Base-by-base conservation (phyloP, 2,888 invertebrate species). In the Apotomis betuletana region DNA sequence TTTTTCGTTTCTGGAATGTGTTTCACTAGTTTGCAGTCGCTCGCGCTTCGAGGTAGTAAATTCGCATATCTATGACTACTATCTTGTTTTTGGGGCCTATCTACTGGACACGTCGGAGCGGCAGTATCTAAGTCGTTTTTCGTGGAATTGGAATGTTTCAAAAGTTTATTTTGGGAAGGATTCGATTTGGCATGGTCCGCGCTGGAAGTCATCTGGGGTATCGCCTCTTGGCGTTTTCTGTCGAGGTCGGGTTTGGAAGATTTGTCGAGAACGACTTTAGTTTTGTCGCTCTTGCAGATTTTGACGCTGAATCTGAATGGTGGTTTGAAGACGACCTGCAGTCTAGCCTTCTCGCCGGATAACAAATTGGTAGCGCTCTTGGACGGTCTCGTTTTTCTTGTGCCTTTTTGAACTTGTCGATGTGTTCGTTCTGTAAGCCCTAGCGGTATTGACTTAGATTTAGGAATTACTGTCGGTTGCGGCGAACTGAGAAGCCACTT, bases 241-340 rank as follows among this genome's bases (percentile, higher is more conserved):
- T 92, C 92, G 65, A 90, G 76, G 80, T 93, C 92, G 79, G 92
- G 94, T 73, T 93, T 94, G 52, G 94, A 91, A 27, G 94, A 91
- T 78, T 94, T 94, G 75, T 95, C 95, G 49, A 95, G 91, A 67
- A 94, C 94, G 5, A 94, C 94, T 88, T 94, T 94, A 10, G 94
- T 94, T 85, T 96, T 96, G 76, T 96, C 96, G 69, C 96, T 95
- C 82, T 96, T 96, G 73, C 95, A 94, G 75, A 97, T 94, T 84
- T 96, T 96, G 69, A 97, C 94, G 85, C 97, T 97, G 87, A 97
- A 97, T 82, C 97, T 96, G 89, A 97, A 97, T 10, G 97, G 97
- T 65, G 97, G 97, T 85, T 97, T 97, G 86, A 97, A 97, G 41
- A 97, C 96, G 51, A 97, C 97, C 87, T 97, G 97, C 36, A 97